phyloP scores from a whole-genome alignment of 2,797 vertebrate genomes.

The Leucoraja ocellata region DNA sequence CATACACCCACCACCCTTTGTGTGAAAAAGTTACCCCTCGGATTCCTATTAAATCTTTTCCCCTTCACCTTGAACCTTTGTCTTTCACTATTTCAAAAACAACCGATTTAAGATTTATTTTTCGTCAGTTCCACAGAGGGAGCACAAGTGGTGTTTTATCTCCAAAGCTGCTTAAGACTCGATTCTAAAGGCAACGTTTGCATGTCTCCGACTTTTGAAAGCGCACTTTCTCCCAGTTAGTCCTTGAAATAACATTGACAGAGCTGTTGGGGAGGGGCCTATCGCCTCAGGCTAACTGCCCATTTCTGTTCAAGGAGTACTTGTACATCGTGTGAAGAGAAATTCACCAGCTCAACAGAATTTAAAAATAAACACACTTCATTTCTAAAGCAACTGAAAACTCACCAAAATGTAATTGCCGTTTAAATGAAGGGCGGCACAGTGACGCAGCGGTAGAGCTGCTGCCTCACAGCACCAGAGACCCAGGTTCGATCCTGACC shows the following conservation, averaged over 20 bases:
- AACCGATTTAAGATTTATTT: no score
- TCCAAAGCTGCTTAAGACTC: background rate
- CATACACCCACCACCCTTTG: no score
- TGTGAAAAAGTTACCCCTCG: no score
- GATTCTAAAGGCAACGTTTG: background rate
- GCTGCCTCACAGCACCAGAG: no score
- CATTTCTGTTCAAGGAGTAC: background rate
- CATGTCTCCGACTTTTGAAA: background rate
- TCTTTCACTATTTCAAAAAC: no score
- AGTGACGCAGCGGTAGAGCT: no score
- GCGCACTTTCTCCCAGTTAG: background rate
- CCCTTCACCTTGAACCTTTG: no score
- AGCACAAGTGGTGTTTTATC: background rate
- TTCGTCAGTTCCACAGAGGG: background rate
- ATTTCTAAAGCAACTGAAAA: background rate
- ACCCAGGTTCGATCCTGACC: no score
- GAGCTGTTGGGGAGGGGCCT: background rate
- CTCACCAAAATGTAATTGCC: no score
- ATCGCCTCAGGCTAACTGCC: background rate
- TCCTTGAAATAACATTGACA: slow-evolving; percentile 14
- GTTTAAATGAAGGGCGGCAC: background rate
- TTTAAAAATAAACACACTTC: background rate
- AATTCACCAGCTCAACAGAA: background rate
- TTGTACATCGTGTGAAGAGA: background rate
- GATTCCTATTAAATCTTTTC: no score